Conservation (phyloP, 2,113 vertebrate genomes). For the Odocoileus hemionus region DNA sequence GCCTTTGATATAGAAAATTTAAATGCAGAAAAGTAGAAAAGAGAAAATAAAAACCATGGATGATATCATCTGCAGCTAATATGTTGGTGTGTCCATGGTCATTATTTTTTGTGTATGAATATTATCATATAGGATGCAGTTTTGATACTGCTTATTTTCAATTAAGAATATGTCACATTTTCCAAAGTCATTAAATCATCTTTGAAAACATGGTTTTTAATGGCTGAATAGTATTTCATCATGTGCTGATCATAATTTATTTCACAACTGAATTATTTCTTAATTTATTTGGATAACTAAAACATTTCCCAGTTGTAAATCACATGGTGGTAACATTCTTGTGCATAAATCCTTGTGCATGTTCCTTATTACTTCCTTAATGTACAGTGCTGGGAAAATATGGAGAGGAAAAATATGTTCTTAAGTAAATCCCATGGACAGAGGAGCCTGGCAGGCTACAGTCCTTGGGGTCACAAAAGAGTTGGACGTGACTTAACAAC, state of each 20-base stretch:
- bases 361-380: background rate
- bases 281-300: background rate
- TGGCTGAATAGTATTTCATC: background rate
- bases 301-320: background rate
- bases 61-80: background rate
- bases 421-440: background rate
- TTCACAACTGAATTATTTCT: background rate
- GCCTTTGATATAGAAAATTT: background rate
- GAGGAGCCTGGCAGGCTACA: background rate
- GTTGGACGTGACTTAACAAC: background rate
- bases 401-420: background rate
- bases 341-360: background rate
- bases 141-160: constrained; percentile 25
- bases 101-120: background rate
- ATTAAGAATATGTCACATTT: background rate
- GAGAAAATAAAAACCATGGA: background rate
- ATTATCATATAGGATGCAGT: background rate
- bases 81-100: background rate
- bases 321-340: background rate
- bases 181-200: background rate
- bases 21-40: background rate
- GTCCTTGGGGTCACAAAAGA: background rate
- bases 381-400: background rate
- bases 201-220: constrained; percentile 10
- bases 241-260: background rate